phyloP scores from a whole-genome alignment of 2,888 invertebrate species.

The Diaphora mendica region DNA sequence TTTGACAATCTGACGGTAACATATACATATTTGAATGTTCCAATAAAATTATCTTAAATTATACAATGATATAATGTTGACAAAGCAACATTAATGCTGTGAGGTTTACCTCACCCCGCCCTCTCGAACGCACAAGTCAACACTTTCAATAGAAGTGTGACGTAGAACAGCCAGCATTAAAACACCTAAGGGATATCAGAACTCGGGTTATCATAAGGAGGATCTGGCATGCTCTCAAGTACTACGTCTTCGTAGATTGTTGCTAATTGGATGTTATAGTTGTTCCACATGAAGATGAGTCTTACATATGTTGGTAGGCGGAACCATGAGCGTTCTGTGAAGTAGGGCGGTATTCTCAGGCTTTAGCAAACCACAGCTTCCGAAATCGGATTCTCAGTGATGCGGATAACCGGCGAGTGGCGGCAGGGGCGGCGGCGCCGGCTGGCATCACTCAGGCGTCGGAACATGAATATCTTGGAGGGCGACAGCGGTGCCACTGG shows the following conservation, averaged over 20 bases:
- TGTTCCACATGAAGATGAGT: background rate
- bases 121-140: conserved; percentile 3
- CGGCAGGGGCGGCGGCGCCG: conserved; percentile 80
- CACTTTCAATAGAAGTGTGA: background rate
- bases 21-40: conserved; percentile 54
- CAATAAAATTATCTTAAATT: conserved; percentile 64
- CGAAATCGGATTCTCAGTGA: conserved; percentile 93
- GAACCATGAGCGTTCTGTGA: conserved; percentile 4
- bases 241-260: conserved; percentile 11
- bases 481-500: conserved; percentile 91
- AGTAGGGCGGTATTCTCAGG: conserved; percentile 10
- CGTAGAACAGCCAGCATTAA: conserved; percentile 2
- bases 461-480: conserved; percentile 89
- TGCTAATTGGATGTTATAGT: conserved; percentile 6
- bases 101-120: conserved; percentile 41
- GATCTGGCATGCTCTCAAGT: background rate
- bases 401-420: conserved; percentile 89
- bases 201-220: background rate
- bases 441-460: conserved; percentile 85
- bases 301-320: background rate
- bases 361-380: conserved; percentile 91
- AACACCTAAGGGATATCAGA: conserved; percentile 6
- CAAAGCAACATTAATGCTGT: conserved; percentile 49
- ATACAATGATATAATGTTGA: conserved; percentile 61
- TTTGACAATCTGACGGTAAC: too few species aligned